Evolutionary conservation across 2,888 invertebrate species (phyloP).

Genomic region (Psylliodes chrysocephalus): DNA sequence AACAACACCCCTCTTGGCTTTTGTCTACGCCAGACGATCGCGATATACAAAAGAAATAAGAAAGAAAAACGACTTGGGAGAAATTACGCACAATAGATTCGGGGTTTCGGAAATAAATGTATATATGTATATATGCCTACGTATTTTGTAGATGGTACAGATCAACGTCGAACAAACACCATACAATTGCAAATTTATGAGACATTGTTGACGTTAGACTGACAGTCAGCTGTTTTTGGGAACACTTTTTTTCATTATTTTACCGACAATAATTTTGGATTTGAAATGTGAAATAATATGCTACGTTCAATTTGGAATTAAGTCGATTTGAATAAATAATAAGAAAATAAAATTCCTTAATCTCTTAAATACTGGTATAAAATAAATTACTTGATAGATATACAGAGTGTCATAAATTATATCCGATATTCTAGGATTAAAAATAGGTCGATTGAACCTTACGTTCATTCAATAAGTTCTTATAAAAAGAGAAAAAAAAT

Average conservation of each 20-base stretch:
- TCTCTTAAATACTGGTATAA: too few species aligned
- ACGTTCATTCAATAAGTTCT: too few species aligned
- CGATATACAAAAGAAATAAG: conserved; percentile 44
- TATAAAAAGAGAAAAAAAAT: too few species aligned
- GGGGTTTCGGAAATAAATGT: conserved; percentile 41
- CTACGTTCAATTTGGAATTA: neutral
- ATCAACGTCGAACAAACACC: conserved; percentile 18
- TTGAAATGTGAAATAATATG: neutral
- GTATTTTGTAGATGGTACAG: conserved; percentile 20
- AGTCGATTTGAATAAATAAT: neutral
- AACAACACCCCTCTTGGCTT: conserved; percentile 38
- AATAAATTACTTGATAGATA: too few species aligned
- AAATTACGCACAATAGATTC: conserved; percentile 35
- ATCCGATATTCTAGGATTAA: too few species aligned
- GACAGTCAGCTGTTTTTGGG: conserved; percentile 32
- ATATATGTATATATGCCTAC: conserved; percentile 11
- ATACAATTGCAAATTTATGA: conserved; percentile 37
- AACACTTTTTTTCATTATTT: conserved; percentile 14
- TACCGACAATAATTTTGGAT: neutral
- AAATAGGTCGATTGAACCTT: too few species aligned
- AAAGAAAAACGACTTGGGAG: conserved; percentile 37
- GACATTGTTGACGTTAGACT: conserved; percentile 30
- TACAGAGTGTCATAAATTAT: too few species aligned
- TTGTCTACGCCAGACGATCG: conserved; percentile 48
- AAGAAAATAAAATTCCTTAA: too few species aligned